These are phyloP conservation scores for Corythoichthys intestinalis DNA, from an alignment of 2,113 vertebrate genomes.

Conservation along the genomic window DNA sequence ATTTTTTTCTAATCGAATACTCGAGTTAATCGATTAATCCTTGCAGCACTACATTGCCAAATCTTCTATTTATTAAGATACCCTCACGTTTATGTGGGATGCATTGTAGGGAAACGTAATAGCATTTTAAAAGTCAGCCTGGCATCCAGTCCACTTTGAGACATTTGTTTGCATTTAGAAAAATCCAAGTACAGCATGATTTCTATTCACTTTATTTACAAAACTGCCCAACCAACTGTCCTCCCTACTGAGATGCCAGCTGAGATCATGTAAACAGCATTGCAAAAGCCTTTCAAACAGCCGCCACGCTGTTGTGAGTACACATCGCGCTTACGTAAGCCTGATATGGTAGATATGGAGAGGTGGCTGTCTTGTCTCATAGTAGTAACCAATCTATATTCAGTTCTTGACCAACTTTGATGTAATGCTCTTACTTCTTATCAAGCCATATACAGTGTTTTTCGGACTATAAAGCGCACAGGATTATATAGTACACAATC, in stretches of 20 bases:
- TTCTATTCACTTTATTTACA: background rate
- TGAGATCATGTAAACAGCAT: conserved; percentile 23
- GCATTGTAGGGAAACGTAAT: no score
- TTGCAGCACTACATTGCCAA: no score
- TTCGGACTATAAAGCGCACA: background rate
- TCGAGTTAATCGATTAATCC: no score
- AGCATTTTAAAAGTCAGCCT: background rate
- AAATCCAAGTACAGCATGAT: background rate
- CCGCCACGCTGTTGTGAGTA: conserved; percentile 9
- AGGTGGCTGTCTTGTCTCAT: conserved; percentile 7
- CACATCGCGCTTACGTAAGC: conserved; percentile 29
- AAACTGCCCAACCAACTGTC: conserved; percentile 6
- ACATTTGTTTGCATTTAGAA: background rate
- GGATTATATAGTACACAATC: no score
- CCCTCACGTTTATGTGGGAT: no score
- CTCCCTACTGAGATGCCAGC: conserved; percentile 17
- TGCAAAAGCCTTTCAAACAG: conserved; percentile 31
- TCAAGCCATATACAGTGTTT: background rate
- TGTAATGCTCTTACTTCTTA: background rate
- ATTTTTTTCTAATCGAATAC: no score
- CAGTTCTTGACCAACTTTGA: background rate
- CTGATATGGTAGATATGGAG: conserved; percentile 20
- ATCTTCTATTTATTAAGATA: no score
- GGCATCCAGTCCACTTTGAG: background rate
- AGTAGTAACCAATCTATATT: background rate